Evolutionary conservation across 35 echinoderm and acorn worm species (phyloP).

Genomic region (Holothuria glaberrima): DNA sequence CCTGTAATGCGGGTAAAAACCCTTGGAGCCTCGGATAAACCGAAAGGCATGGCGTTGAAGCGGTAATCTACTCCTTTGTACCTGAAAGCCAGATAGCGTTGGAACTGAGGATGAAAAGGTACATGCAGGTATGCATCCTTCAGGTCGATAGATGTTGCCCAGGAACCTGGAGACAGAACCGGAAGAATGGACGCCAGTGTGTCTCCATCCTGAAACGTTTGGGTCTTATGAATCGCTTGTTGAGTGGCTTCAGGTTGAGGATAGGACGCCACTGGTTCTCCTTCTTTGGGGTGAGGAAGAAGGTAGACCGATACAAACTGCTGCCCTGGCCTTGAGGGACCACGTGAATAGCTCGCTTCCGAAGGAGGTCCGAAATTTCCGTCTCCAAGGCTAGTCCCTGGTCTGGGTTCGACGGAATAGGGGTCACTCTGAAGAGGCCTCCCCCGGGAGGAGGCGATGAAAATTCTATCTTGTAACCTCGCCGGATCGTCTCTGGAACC

Average conservation of each 20-base stretch:
- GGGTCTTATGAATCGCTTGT: constrained; percentile 3
- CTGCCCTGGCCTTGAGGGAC: not conserved
- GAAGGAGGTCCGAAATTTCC: not conserved
- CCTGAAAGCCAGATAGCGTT: not conserved
- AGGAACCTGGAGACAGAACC: not conserved
- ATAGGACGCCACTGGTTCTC: constrained; percentile 16
- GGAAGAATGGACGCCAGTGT: not conserved
- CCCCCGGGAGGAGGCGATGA: not conserved
- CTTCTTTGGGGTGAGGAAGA: constrained; percentile 57
- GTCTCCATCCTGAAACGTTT: constrained; percentile 63
- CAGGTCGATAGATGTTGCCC: not conserved
- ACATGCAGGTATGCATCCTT: not conserved
- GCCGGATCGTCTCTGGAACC: not conserved
- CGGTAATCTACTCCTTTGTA: too few species aligned
- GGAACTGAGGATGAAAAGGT: too few species aligned
- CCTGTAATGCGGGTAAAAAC: too few species aligned
- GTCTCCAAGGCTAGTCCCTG: not conserved
- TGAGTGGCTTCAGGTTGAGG: constrained; percentile 62
- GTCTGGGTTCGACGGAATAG: not conserved
- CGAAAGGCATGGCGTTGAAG: too few species aligned
- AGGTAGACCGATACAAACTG: not conserved
- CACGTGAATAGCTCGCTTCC: not conserved
- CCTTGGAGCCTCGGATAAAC: too few species aligned
- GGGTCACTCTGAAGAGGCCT: not conserved
- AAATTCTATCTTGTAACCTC: not conserved